These are phyloP conservation scores for Syrrhaptes paradoxus DNA, from an alignment of 2,113 vertebrate genomes.

Conservation along the genomic window DNA sequence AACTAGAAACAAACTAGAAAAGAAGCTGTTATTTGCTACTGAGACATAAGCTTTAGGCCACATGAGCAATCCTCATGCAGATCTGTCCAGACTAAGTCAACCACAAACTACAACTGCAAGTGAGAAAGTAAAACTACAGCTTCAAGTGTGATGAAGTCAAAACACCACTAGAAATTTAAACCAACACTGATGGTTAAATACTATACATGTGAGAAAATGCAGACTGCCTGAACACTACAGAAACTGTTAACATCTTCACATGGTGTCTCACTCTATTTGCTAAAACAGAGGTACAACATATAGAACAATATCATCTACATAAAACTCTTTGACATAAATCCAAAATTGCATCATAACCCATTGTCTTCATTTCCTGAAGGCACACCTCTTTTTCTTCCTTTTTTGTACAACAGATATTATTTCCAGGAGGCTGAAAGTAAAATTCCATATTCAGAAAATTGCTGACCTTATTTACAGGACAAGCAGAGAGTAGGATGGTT, in stretches of 20 bases:
- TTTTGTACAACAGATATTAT: background rate
- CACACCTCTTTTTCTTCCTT: background rate
- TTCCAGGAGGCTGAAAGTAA: background rate
- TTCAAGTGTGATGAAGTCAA: background rate
- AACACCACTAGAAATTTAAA: background rate
- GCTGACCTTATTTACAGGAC: background rate
- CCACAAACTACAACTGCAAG: background rate
- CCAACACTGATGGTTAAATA: background rate
- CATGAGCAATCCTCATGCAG: background rate
- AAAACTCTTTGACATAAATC: background rate
- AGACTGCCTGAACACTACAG: background rate
- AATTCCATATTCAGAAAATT: background rate
- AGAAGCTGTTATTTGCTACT: background rate
- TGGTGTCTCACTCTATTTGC: background rate
- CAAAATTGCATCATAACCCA: background rate
- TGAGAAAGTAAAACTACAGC: background rate
- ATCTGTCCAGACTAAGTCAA: background rate
- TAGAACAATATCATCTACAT: background rate
- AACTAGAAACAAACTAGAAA: background rate
- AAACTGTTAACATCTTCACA: background rate
- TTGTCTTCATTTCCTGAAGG: background rate
- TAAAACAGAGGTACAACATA: background rate
- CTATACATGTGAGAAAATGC: accelerated
- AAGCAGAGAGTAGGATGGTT: background rate
- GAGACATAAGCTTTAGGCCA: background rate